Evolutionary conservation across 2,888 invertebrate genomes (phyloP), one percentile per base, ranked within the genome.

Genomic region (Caenorhabditis uteleia): DNA sequence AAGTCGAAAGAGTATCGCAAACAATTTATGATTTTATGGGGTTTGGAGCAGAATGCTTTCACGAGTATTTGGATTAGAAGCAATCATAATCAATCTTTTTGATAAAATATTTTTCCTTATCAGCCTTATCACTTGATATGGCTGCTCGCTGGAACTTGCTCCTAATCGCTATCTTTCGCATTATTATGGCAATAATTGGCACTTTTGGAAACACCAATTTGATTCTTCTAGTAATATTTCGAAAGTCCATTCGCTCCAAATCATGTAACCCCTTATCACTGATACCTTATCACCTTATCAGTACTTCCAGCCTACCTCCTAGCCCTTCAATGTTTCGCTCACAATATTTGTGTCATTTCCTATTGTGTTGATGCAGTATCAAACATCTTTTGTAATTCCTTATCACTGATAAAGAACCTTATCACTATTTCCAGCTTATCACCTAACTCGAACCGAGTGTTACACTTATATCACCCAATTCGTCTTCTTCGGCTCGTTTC

Each of bases 161-260:
- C n/a, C n/a, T n/a, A n/a, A n/a, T n/a, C n/a, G n/a, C n/a, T n/a
- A n/a, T n/a, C n/a, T n/a, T n/a, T n/a, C n/a, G n/a, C n/a, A 29
- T 56, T 4, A 1, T 61, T 6, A 56, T 61, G 50, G 40, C 39
- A 20, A 25, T 56, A 1, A 20, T 61, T 8, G 61, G 61, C n/a
- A 21, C 56, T 2, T 61, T 61, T 20, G 61, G 61, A 6, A 61
- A 61, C 31, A 14, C 56, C 10, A 55, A 61, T 27, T 40, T 61
- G 3, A 16, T 61, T 2, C 34, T 18, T 26, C n/a, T 61, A 25
- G 56, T 46, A 0, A 46, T 31, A 8, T 16, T 5, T 12, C 46
- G 50, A 23, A 44, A 45, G 27, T 6, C 34, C 8, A 14, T 61
- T 2, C 38, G 47, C 5, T 56, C 46, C 8, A 61, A 61, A 25